Conservation (phyloP, 2,888 invertebrate genomes). For the Pristionchus japonicus region DNA sequence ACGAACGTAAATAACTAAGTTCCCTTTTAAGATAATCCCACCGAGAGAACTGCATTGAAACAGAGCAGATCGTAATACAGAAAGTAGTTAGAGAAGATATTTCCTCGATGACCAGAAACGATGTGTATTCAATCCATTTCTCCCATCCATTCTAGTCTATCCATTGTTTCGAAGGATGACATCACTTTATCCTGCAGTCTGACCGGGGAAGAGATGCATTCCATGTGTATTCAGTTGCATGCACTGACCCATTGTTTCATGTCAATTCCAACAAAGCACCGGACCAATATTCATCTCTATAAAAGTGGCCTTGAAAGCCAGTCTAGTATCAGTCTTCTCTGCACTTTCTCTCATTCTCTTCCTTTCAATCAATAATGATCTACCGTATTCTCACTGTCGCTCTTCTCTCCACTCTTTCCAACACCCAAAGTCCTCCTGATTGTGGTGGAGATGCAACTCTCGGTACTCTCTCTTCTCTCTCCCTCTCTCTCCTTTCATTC, state of each 20-base stretch:
- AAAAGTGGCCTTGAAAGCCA: not conserved
- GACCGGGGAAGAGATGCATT: not conserved
- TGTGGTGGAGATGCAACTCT: conserved; percentile 13
- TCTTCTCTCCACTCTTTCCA: conserved; percentile 7
- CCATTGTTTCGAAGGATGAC: not conserved
- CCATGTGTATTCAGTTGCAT: not conserved
- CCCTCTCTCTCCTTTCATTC: not conserved
- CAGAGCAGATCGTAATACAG: not conserved
- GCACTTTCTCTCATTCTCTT: not conserved
- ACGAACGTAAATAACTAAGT: no score
- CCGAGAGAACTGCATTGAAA: not conserved
- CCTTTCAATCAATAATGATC: conserved; percentile 3
- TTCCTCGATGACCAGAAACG: not conserved
- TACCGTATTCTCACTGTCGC: not conserved
- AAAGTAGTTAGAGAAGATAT: not conserved
- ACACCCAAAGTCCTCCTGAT: not conserved
- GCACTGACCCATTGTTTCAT: conserved; percentile 10
- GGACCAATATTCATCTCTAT: not conserved
- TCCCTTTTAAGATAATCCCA: no score
- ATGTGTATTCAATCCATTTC: not conserved
- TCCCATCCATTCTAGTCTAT: not conserved
- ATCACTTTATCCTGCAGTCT: not conserved
- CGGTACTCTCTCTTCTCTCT: not conserved
- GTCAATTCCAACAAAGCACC: not conserved
- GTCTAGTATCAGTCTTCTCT: not conserved